phyloP scores from a whole-genome alignment of 2,888 invertebrate species.

The Lithosia quadra region DNA sequence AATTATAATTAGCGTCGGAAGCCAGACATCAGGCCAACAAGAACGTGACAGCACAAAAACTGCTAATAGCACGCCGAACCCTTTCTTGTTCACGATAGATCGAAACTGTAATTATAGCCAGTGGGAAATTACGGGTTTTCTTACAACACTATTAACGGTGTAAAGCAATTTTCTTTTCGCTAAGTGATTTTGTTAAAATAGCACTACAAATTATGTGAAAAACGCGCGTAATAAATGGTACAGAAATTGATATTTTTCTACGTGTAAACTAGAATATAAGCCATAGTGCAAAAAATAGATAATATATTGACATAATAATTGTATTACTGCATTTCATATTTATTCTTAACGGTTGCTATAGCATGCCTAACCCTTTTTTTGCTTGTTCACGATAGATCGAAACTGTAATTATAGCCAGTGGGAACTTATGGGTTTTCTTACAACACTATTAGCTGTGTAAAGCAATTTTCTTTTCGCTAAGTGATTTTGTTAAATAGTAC shows the following conservation, averaged over 20 bases:
- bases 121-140: conserved; percentile 48
- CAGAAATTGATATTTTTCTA: background rate
- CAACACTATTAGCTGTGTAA: conserved; percentile 41
- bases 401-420: conserved; percentile 46
- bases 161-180: conserved; percentile 36
- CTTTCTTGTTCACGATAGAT: conserved; percentile 47
- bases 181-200: conserved; percentile 37
- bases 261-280: too few species aligned
- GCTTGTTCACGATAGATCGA: conserved; percentile 42
- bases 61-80: conserved; percentile 47
- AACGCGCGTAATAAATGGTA: background rate
- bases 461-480: conserved; percentile 36
- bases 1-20: conserved; percentile 49
- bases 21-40: conserved; percentile 28
- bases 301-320: too few species aligned
- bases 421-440: conserved; percentile 50
- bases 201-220: background rate
- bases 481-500: conserved; percentile 40
- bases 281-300: too few species aligned
- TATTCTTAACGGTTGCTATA: too few species aligned
- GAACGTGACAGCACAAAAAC: conserved; percentile 54
- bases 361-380: too few species aligned
- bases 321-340: too few species aligned
- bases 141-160: conserved; percentile 44
- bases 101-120: conserved; percentile 49